Evolutionary conservation across 1,140 invertebrate genomes (phyloP).

Genomic region (Lordiphosa collinella): DNA sequence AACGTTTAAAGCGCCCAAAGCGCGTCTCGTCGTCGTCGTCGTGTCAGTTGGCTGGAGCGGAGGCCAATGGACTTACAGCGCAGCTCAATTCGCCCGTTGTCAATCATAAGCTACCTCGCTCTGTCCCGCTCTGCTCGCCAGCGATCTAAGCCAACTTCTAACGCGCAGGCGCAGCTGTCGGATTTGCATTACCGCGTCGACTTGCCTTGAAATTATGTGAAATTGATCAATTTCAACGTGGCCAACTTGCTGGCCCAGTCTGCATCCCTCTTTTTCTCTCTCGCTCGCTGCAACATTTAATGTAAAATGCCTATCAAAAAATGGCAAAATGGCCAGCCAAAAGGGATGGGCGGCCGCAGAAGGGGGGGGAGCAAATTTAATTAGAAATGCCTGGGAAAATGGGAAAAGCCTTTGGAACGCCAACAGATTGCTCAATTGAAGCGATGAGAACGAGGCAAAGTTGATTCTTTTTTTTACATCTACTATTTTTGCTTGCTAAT

Average conservation of each 20-base stretch:
- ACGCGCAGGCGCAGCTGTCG: slow-evolving; percentile 71
- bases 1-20: slow-evolving; percentile 75
- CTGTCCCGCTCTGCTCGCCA: not conserved
- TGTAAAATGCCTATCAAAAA: slow-evolving; percentile 76
- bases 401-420: slow-evolving; percentile 27
- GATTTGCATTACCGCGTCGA: slow-evolving; percentile 75
- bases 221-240: slow-evolving; percentile 77
- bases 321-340: slow-evolving; percentile 59
- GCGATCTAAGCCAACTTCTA: slow-evolving; percentile 55
- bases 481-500: slow-evolving; percentile 10
- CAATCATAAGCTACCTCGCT: slow-evolving; percentile 53
- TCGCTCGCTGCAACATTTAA: slow-evolving; percentile 49
- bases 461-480: not conserved
- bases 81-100: slow-evolving; percentile 65
- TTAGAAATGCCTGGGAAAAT: slow-evolving; percentile 73
- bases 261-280: not conserved
- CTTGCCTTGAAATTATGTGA: slow-evolving; percentile 77
- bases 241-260: slow-evolving; percentile 1
- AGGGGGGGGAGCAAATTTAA: slow-evolving; percentile 54
- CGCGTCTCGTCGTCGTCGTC: slow-evolving; percentile 64
- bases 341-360: slow-evolving; percentile 32
- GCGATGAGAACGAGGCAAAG: slow-evolving; percentile 31
- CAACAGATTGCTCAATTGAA: slow-evolving; percentile 49
- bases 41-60: slow-evolving; percentile 19
- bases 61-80: slow-evolving; percentile 21